Evolutionary conservation across 2,888 invertebrate genomes (phyloP).

Genomic region (Caenorhabditis sinica): DNA sequence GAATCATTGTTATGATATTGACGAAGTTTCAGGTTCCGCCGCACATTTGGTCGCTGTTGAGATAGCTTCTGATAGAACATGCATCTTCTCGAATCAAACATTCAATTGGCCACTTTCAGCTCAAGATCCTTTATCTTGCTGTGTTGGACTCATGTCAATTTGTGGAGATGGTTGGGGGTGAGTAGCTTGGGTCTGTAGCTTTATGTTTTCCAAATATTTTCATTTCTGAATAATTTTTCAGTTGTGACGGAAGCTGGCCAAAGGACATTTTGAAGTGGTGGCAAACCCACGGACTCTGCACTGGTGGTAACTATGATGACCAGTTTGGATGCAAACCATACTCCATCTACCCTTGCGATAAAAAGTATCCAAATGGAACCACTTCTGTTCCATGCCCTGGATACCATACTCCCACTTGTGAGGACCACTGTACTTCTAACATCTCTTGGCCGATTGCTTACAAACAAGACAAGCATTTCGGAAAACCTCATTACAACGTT

Average conservation of each 20-base stretch:
- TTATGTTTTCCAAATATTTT: too few species aligned
- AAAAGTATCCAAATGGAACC: conserved; percentile 55
- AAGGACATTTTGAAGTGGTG: conserved; percentile 65
- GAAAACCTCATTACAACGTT: conserved; percentile 59
- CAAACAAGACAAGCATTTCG: conserved; percentile 63
- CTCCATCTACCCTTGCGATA: conserved; percentile 63
- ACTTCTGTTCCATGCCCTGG: conserved; percentile 62
- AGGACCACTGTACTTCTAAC: conserved; percentile 53
- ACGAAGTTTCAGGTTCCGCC: conserved; percentile 46
- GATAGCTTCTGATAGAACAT: conserved; percentile 60
- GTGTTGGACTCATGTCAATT: conserved; percentile 54
- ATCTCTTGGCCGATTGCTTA: conserved; percentile 61
- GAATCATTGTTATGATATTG: too few species aligned
- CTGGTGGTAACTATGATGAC: conserved; percentile 59
- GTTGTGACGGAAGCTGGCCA: conserved; percentile 67
- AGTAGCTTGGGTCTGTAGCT: too few species aligned
- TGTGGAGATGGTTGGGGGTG: conserved; percentile 66
- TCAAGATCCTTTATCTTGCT: conserved; percentile 60
- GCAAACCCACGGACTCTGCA: conserved; percentile 60
- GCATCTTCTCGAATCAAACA: conserved; percentile 56
- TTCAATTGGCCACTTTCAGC: conserved; percentile 63
- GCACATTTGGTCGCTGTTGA: conserved; percentile 61
- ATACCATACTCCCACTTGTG: conserved; percentile 62
- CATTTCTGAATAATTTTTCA: conserved; percentile 1
- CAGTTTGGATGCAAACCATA: conserved; percentile 66